A percentile compares a stretch with the other conserved stretches of the same genome.
These are phyloP conservation scores for Subanguina moxae DNA, from an alignment of 1,140 invertebrate species.

Conservation along the genomic window DNA sequence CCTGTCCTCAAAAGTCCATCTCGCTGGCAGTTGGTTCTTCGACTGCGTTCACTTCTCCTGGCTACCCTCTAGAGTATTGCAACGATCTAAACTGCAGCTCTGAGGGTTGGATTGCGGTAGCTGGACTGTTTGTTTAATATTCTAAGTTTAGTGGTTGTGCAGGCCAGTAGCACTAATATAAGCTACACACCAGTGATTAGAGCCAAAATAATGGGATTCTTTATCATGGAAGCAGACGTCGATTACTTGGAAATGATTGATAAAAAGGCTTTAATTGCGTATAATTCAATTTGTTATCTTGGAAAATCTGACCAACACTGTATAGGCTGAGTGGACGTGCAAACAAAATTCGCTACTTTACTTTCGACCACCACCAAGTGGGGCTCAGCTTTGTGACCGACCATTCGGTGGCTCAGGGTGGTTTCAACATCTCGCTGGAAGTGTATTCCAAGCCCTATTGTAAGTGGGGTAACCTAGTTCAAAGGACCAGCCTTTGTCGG, in stretches of 20 bases:
- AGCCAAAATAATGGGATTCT: conserved; percentile 5
- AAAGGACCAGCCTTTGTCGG: not conserved
- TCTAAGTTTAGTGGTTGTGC: not conserved
- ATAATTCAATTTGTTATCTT: not conserved
- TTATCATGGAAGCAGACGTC: conserved; percentile 26
- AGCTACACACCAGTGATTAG: conserved; percentile 10
- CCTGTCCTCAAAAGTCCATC: conserved; percentile 12
- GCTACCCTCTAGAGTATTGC: conserved; percentile 37
- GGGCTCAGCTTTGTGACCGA: conserved; percentile 34
- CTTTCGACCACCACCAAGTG: conserved; percentile 26
- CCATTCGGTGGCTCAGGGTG: conserved; percentile 23
- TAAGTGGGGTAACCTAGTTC: not conserved
- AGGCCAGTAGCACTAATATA: not conserved
- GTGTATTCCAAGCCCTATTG: conserved; percentile 26
- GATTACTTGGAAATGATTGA: conserved; percentile 25
- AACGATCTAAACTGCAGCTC: conserved; percentile 32
- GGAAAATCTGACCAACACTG: not conserved
- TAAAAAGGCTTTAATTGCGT: conserved; percentile 20
- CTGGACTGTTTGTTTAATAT: too few relatives aligned
- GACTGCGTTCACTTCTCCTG: conserved; percentile 21
- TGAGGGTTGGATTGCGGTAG: not conserved
- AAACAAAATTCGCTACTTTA: conserved; percentile 20
- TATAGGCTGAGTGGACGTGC: conserved; percentile 25
- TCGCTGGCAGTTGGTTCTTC: not conserved
- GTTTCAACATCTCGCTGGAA: conserved; percentile 29